Percentiles rank a stretch among this genome's conserved stretches.
These are phyloP conservation scores for Spermophilus dauricus DNA, from an alignment of 2,113 vertebrate species.

Conservation along the genomic window DNA sequence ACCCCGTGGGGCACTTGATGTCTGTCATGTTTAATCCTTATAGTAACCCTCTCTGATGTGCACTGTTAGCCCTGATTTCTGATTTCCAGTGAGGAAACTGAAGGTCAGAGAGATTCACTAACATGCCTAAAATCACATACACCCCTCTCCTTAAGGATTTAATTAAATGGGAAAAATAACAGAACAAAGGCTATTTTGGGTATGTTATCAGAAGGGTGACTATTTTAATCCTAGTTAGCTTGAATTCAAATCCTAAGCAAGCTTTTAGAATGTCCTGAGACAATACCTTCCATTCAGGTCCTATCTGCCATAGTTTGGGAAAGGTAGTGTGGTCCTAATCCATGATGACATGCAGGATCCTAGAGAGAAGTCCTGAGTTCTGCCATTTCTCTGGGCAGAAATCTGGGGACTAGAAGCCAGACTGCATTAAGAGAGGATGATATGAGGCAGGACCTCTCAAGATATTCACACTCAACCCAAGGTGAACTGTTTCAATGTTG, in stretches of 20 bases:
- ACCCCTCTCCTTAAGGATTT: not conserved
- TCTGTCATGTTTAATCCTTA: not conserved
- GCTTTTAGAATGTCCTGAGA: conserved; percentile 25
- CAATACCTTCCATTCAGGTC: not conserved
- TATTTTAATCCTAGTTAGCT: conserved; percentile 7
- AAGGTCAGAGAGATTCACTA: not conserved
- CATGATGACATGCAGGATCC: not conserved
- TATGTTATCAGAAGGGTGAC: not conserved
- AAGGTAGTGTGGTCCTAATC: not conserved
- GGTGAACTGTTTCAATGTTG: not conserved
- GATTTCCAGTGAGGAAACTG: not conserved
- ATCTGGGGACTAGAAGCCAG: not conserved
- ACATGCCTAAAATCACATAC: not conserved
- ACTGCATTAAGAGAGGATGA: not conserved
- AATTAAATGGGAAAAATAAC: not conserved
- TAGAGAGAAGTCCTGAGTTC: not conserved
- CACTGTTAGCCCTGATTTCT: not conserved
- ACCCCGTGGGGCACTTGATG: not conserved
- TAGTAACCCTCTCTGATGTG: not conserved
- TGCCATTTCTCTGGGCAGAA: not conserved
- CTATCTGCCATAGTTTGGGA: not conserved
- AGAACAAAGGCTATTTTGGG: not conserved
- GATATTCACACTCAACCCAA: not conserved
- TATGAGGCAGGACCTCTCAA: not conserved
- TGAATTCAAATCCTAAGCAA: conserved; percentile 61